A percentile compares a stretch with the other conserved stretches of the same genome.
Conservation (phyloP, 2,113 vertebrate genomes). For the Piaya cayana region DNA sequence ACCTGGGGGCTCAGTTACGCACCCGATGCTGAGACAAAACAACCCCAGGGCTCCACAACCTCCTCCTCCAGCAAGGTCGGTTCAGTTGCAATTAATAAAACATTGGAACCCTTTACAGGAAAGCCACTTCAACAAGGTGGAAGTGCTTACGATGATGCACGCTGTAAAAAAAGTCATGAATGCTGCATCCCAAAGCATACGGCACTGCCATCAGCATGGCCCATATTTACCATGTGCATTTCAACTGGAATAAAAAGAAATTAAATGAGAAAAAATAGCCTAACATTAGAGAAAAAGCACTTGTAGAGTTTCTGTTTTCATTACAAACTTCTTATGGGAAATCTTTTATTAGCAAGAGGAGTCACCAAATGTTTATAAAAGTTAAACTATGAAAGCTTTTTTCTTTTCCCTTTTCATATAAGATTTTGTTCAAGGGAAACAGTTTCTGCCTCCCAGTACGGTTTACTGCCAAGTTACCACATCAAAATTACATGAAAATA, state of each 20-base stretch:
- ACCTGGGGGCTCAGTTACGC: fast-evolving
- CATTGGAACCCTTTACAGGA: fast-evolving
- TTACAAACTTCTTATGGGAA: not conserved
- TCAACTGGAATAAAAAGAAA: not conserved
- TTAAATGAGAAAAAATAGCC: not conserved
- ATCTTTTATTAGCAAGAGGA: not conserved
- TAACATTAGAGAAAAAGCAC: not conserved
- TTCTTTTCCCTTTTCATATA: not conserved
- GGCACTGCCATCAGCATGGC: not conserved
- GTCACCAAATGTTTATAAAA: not conserved
- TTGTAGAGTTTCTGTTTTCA: not conserved
- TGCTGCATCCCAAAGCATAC: not conserved
- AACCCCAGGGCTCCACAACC: not conserved
- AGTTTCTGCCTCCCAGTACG: not conserved
- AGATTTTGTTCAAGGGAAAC: not conserved
- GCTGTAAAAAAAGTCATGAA: not conserved
- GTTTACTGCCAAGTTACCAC: not conserved
- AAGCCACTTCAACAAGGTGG: not conserved
- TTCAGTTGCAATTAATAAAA: not conserved
- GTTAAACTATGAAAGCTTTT: not conserved
- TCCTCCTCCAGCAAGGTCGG: not conserved
- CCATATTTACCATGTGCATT: fast-evolving
- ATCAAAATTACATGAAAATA: not conserved
- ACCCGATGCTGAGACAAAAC: not conserved
- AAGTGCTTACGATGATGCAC: not conserved